phyloP scores from a whole-genome alignment of 1,140 invertebrate genomes.

The Rhagoletis zephyria region DNA sequence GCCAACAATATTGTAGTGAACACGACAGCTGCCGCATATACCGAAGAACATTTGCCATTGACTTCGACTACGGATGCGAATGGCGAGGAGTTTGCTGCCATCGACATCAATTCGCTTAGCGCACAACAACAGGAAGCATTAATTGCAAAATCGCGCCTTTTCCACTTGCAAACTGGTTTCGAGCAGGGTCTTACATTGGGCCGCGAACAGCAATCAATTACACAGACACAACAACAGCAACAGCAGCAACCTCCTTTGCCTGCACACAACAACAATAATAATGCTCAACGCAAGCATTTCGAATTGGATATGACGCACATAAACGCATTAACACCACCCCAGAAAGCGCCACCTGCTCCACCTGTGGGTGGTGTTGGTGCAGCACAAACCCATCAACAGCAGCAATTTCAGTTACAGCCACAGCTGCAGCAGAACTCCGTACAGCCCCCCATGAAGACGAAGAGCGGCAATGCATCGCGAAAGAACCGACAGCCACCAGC shows the following conservation, averaged over 20 bases:
- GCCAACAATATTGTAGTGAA: conserved; percentile 35
- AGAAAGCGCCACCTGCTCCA: conserved; percentile 69
- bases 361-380: conserved; percentile 60
- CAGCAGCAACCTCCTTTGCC: conserved; percentile 48
- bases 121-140: conserved; percentile 71
- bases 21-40: conserved; percentile 60
- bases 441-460: conserved; percentile 20
- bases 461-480: conserved; percentile 54
- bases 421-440: conserved; percentile 27
- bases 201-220: conserved; percentile 44
- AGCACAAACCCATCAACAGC: conserved; percentile 40
- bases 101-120: conserved; percentile 69
- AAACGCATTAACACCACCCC: conserved; percentile 67
- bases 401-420: conserved; percentile 48
- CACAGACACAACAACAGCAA: conserved; percentile 48
- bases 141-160: conserved; percentile 70
- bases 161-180: conserved; percentile 71
- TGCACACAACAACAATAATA: conserved; percentile 19
- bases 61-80: conserved; percentile 55
- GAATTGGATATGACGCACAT: conserved; percentile 70
- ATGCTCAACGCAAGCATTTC: conserved; percentile 66
- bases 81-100: conserved; percentile 68
- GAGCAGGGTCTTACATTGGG: conserved; percentile 62
- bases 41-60: conserved; percentile 60
- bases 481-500: conserved; percentile 65